Base-by-base conservation (phyloP, 2,113 vertebrate species). In the Ctenodactylus gundi region DNA sequence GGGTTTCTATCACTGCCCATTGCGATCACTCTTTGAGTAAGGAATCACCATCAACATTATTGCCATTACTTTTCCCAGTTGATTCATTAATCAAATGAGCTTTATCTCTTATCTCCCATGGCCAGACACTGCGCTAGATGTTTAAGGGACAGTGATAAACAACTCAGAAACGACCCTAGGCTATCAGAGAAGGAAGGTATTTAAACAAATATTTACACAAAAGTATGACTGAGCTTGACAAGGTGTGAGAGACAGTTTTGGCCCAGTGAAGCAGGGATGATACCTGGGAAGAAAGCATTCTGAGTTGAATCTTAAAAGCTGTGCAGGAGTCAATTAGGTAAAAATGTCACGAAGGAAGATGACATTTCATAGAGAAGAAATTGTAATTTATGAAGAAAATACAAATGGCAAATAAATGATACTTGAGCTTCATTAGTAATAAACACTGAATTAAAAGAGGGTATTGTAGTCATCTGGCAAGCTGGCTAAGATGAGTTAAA, bases 371-470 rank as follows among this genome's bases (percentile, higher is more conserved):
- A 67, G n/a, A 39, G 36, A 82, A 81, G 41, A 44, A 72, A 70
- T 5, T 53, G 27, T 53, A 41, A 75, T 67, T 67, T 51, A 72
- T 44, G 83, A 65, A 62, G 67, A 41, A 88, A 75, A 92, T 92
- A 11, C 21, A 70, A 85, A 46, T 51, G 75, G 65, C 27, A 91
- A 67, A 57, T 13, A 49, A 3, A 12, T 44, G 36, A 62, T 72
- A 31, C 2, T 83, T 76, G 70, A n/a, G 25, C 36, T 41, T 96
- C 77, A 53, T 58, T 81, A 55, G 60, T 68, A 58, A 92, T 78
- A 91, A 90, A 53, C 10, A 68, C 25, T 73, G 68, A 83, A 90
- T 34, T 70, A 62, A 94, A 93, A 67, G 46, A 34, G 94, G 67
- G 9, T 76, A 49, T 73, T 2, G n/a, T 14, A 44, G 36, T 67